Base-by-base conservation (phyloP, 2,797 vertebrate species). In the Serranus cabrilla region DNA sequence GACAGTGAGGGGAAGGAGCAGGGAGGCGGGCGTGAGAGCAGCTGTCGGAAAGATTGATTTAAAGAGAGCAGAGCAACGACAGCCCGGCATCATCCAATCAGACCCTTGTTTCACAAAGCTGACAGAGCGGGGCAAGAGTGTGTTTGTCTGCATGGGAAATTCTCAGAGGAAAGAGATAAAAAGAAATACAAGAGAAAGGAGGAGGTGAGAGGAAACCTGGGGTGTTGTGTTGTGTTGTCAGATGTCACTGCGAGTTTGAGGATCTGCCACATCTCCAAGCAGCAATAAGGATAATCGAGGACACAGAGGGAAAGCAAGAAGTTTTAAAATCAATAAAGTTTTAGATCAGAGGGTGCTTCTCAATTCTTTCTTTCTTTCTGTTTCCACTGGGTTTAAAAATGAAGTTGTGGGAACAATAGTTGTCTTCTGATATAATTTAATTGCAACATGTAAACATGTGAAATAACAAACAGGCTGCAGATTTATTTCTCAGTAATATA, bases 31-130 rank as follows among this genome's bases (percentile, higher is more conserved):
- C 13, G 34, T n/a, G 5, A 72, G 74, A 72, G 74, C 54, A 57
- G 84, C 76, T 63, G 85, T 76, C 46, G 50, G 47, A 83, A 74
- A 89, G 84, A 90, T 67, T 87, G 89, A 91, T 92, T 87, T 82
- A 86, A 85, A 65, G 76, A 86, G 84, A 84, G 85, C 79, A 82
- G 69, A 74, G 78, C 55, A 85, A 82, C 49, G 79, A 90, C 87
- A 86, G 80, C 46, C 64, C 10, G 58, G 71, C 80, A 81, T 84
- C 87, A 74, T 88, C 85, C 78, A 83, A 89, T 90, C 91, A 88
- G 82, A 75, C 76, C 78, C 64, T 50, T 45, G 80, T 80, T 89
- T 75, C 84, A 86, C 71, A 31, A 76, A 78, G 76, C 78, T 84
- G 75, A 59, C 63, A 75, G 82, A 86, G 85, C 74, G 52, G 64